Evolutionary conservation across 23 tunicate genomes (phyloP).

Genomic region (Halocynthia roretzi): DNA sequence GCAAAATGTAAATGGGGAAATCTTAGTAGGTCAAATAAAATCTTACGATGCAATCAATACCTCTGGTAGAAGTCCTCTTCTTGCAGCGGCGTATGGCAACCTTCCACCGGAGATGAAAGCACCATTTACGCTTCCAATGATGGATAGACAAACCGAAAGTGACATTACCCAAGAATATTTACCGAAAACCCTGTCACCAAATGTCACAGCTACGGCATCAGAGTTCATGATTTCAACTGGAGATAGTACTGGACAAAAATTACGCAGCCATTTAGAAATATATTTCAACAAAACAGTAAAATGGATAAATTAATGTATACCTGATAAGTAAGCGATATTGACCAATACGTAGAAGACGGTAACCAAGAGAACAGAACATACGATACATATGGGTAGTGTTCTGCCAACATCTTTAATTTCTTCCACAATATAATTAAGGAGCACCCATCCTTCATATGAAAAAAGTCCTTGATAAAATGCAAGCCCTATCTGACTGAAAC

Average conservation of each 20-base stretch:
- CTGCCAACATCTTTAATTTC: slow-evolving; percentile 36
- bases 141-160: slow-evolving; percentile 47
- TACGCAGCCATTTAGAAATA: too few relatives aligned
- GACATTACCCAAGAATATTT: slow-evolving; percentile 46
- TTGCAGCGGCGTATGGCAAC: slow-evolving; percentile 38
- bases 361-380: slow-evolving; percentile 17
- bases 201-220: slow-evolving; percentile 56
- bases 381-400: slow-evolving; percentile 34
- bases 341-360: slow-evolving; percentile 35
- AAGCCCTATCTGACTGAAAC: slow-evolving; percentile 12
- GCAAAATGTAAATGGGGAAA: too few relatives aligned
- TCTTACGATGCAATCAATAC: too few relatives aligned
- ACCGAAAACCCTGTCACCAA: slow-evolving; percentile 37
- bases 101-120: slow-evolving; percentile 24
- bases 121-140: slow-evolving; percentile 42
- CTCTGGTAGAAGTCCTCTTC: slow-evolving; percentile 41
- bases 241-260: slow-evolving; percentile 44
- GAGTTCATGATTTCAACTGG: slow-evolving; percentile 39
- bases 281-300: too few relatives aligned
- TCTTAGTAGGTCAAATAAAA: too few relatives aligned
- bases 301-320: too few relatives aligned
- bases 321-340: slow-evolving; percentile 64
- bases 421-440: slow-evolving; percentile 28
- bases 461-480: slow-evolving; percentile 39
- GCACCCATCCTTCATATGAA: slow-evolving; percentile 39